Conservation (phyloP, 2,797 vertebrate genomes). For the Gallinago nigripennis region DNA sequence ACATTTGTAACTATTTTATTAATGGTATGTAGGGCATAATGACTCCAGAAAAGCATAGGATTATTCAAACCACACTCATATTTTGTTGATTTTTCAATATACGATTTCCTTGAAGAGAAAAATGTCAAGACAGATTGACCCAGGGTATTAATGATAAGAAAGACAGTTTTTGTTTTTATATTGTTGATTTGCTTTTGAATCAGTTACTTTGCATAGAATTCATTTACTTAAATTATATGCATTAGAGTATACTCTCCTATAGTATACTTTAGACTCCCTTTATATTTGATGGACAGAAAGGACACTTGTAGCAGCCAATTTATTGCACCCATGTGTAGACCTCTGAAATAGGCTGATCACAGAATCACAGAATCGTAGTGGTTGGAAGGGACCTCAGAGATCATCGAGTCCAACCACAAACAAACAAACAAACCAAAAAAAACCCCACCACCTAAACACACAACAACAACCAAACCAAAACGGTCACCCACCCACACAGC, state of each 20-base stretch:
- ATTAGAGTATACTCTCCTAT: background rate
- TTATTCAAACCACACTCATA: background rate
- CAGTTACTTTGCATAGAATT: background rate
- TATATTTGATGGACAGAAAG: background rate
- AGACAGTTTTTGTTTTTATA: background rate
- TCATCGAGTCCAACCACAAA: too few species aligned
- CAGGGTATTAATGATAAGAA: background rate
- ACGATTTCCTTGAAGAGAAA: background rate
- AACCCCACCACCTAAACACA: too few species aligned
- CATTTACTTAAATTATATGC: background rate
- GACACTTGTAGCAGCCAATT: background rate
- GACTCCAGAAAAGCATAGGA: background rate
- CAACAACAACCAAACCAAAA: too few species aligned
- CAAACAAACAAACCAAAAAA: too few species aligned
- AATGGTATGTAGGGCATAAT: background rate
- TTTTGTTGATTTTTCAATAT: conserved; percentile 1
- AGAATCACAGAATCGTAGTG: too few species aligned
- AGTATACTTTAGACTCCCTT: background rate
- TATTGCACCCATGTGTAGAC: background rate
- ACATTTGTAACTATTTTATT: conserved; percentile 48
- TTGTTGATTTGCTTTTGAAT: background rate
- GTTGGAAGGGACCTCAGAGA: too few species aligned
- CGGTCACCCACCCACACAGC: too few species aligned
- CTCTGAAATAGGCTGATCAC: background rate
- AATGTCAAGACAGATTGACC: background rate